Conservation (phyloP, 2,113 vertebrate species). For the Brachirus orientalis region DNA sequence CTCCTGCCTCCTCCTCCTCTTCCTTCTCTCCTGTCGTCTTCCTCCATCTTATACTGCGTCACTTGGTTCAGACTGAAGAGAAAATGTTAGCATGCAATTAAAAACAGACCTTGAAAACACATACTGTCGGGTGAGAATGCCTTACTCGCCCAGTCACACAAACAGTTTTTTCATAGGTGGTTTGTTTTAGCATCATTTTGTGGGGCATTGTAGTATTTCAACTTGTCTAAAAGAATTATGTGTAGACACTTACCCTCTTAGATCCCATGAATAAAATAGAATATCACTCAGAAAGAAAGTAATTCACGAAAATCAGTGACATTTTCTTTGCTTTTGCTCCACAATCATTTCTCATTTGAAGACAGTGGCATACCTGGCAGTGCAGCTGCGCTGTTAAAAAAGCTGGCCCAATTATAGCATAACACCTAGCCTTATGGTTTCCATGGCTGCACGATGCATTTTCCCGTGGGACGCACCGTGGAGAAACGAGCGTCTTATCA, state of each 20-base stretch:
- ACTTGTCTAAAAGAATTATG: constrained; percentile 1
- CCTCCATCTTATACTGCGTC: constrained; percentile 54
- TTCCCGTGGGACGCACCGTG: constrained; percentile 87
- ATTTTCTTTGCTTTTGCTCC: constrained; percentile 58
- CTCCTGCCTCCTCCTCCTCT: constrained; percentile 36
- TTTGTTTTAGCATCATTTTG: background rate
- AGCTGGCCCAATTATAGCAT: constrained; percentile 88
- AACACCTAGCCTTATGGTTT: constrained; percentile 90
- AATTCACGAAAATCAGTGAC: too few relatives aligned
- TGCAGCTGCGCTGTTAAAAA: constrained; percentile 81
- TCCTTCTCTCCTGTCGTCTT: constrained; percentile 42
- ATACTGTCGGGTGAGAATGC: background rate
- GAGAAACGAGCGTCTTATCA: constrained; percentile 91
- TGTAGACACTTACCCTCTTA: background rate
- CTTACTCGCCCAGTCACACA: background rate
- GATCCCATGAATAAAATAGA: constrained; percentile 44
- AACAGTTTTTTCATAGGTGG: too few relatives aligned
- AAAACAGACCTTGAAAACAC: too few relatives aligned
- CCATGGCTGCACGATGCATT: constrained; percentile 92
- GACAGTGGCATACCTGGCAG: constrained; percentile 84
- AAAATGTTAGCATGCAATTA: constrained; percentile 8
- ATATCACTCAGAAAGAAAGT: too few relatives aligned
- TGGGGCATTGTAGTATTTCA: background rate
- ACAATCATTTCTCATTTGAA: constrained; percentile 84
- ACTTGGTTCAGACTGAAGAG: constrained; percentile 24